These are phyloP conservation scores for Amblyopsis rosae DNA, from an alignment of 2,113 vertebrate species.

Conservation along the genomic window DNA sequence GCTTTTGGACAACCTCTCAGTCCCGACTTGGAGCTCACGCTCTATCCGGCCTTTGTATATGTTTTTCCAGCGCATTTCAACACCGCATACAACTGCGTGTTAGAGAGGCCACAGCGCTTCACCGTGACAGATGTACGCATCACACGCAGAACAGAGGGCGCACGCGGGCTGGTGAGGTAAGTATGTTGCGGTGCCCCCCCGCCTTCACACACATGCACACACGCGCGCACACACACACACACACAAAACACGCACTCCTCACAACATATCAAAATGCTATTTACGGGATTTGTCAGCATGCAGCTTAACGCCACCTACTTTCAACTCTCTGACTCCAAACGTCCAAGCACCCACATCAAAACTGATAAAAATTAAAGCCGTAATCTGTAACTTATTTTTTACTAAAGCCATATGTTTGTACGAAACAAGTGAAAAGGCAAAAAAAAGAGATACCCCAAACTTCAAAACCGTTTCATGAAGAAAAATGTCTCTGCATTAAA, in stretches of 20 bases:
- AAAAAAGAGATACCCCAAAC: too few relatives aligned
- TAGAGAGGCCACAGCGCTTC: slow-evolving; percentile 57
- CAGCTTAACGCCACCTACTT: neutral
- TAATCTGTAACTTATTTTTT: neutral
- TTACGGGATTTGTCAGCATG: neutral
- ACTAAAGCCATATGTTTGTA: too few relatives aligned
- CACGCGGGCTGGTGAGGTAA: slow-evolving; percentile 32
- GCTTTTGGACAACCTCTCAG: slow-evolving; percentile 57
- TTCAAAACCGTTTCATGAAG: too few relatives aligned
- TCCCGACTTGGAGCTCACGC: slow-evolving; percentile 70
- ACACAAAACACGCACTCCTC: neutral
- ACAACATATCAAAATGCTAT: neutral
- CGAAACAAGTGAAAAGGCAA: too few relatives aligned
- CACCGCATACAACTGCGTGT: slow-evolving; percentile 59
- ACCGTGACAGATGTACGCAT: slow-evolving; percentile 62
- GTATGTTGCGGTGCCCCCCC: slow-evolving; percentile 17
- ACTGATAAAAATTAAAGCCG: too few relatives aligned
- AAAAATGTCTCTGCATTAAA: too few relatives aligned
- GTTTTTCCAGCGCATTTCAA: slow-evolving; percentile 66
- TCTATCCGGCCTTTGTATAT: slow-evolving; percentile 69
- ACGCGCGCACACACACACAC: neutral
- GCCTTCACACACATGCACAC: neutral
- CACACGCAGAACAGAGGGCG: slow-evolving; percentile 58
- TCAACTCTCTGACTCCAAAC: neutral
- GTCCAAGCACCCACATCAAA: neutral